phyloP scores from a whole-genome alignment of 2,113 vertebrate genomes.

The Halcyon malimbica region DNA sequence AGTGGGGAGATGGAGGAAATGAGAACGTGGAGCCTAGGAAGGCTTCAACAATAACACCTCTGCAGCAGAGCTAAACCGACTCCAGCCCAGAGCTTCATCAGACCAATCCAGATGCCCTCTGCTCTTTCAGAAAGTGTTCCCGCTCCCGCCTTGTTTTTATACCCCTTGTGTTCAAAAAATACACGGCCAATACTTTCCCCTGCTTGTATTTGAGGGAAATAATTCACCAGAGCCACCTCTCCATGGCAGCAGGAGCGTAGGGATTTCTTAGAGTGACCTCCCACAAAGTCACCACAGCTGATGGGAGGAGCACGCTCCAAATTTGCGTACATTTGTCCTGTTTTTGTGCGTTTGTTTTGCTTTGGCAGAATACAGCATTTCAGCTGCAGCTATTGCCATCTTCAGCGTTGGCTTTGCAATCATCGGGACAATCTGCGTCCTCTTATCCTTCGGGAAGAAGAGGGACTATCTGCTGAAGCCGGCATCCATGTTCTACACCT shows the following conservation, averaged over 20 bases:
- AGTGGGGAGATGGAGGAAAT: not conserved
- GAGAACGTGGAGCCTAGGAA: not conserved
- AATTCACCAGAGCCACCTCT: not conserved
- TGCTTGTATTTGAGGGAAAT: not conserved
- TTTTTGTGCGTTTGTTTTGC: not conserved
- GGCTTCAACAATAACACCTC: not conserved
- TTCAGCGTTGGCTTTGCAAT: constrained; percentile 90
- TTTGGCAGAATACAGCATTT: constrained; percentile 94
- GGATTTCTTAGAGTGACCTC: not conserved
- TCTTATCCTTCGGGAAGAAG: constrained; percentile 84
- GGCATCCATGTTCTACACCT: constrained; percentile 93
- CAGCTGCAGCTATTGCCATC: constrained; percentile 93
- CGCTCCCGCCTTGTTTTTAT: not conserved
- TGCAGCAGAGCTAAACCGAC: accelerated
- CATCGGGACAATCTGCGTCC: constrained; percentile 83
- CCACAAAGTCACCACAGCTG: not conserved
- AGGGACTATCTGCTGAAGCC: constrained; percentile 93
- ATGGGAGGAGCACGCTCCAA: not conserved
- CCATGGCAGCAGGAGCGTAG: accelerated
- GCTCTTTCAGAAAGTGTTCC: accelerated
- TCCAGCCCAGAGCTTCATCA: not conserved
- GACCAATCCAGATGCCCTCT: not conserved
- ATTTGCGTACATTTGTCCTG: not conserved
- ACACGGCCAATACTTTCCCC: accelerated
- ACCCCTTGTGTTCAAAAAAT: not conserved